Evolutionary conservation across 2,797 vertebrate species (phyloP).

Genomic region (Notoglanidium macrostoma): DNA sequence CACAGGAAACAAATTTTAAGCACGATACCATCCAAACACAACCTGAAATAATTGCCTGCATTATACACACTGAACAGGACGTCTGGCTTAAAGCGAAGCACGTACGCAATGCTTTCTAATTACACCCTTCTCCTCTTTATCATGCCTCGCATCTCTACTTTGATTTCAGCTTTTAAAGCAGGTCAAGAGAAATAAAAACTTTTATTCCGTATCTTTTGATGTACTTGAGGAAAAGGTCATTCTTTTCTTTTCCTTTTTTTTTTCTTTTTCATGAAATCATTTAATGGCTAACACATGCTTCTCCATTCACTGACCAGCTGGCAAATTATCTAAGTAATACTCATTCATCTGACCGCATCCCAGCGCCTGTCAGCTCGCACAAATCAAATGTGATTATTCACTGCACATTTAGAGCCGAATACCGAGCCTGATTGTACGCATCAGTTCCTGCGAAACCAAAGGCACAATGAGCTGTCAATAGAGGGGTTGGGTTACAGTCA

Average conservation of each 20-base stretch:
- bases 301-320: conserved; percentile 65
- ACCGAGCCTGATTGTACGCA: conserved; percentile 40
- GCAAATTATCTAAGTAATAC: conserved; percentile 69
- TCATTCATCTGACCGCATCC: conserved; percentile 64
- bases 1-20: conserved; percentile 21
- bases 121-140: conserved; percentile 39
- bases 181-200: conserved; percentile 51
- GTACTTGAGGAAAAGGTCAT: conserved; percentile 61
- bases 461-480: conserved; percentile 54
- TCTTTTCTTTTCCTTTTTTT: conserved; percentile 1
- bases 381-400: conserved; percentile 59
- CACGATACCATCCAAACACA: conserved; percentile 34
- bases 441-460: conserved; percentile 49
- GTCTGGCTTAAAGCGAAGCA: conserved; percentile 41
- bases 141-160: conserved; percentile 35
- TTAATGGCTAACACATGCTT: conserved; percentile 64
- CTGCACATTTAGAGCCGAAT: conserved; percentile 50
- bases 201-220: conserved; percentile 74
- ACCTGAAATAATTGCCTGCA: conserved; percentile 45
- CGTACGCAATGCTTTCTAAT: conserved; percentile 36
- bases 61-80: conserved; percentile 18
- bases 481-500: conserved; percentile 38
- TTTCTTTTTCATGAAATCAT: conserved; percentile 53
- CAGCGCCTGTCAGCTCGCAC: conserved; percentile 51
- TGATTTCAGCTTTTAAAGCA: conserved; percentile 52